Conservation (phyloP, 2,113 vertebrate genomes). For the Brevimyrus niger region DNA sequence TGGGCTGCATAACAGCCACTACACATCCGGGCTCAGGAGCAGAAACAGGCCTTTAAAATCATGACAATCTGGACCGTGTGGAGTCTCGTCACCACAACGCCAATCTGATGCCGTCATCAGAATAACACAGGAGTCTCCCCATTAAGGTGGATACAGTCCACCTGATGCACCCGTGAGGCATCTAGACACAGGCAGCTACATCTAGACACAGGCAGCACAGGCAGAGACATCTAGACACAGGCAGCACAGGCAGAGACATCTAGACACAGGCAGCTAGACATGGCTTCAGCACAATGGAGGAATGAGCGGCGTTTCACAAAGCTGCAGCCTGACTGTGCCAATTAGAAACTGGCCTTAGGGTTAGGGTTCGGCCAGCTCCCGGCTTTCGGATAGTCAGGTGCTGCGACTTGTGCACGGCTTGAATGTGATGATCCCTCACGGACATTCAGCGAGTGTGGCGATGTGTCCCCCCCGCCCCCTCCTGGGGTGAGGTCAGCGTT, state of each 20-base stretch:
- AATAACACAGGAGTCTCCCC: not conserved
- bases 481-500: not conserved
- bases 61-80: constrained; percentile 13
- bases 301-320: not conserved
- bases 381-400: not conserved
- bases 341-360: not conserved
- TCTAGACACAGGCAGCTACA: not conserved
- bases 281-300: not conserved
- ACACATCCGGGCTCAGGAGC: not conserved
- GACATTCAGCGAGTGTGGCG: not conserved
- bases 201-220: too few species aligned
- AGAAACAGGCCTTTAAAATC: constrained; percentile 24
- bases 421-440: not conserved
- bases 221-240: too few species aligned
- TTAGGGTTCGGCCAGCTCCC: not conserved
- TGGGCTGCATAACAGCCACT: not conserved
- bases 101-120: not conserved
- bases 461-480: not conserved
- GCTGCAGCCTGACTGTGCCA: not conserved
- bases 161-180: not conserved
- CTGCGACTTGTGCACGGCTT: not conserved
- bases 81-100: not conserved
- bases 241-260: too few species aligned
- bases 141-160: not conserved
- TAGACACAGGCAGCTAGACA: not conserved